Evolutionary conservation across 30 jellyfish, hydroid and myxozoan genomes (phyloP), one percentile per base, ranked within the genome.

Genomic region (Cassiopea xamachana): DNA sequence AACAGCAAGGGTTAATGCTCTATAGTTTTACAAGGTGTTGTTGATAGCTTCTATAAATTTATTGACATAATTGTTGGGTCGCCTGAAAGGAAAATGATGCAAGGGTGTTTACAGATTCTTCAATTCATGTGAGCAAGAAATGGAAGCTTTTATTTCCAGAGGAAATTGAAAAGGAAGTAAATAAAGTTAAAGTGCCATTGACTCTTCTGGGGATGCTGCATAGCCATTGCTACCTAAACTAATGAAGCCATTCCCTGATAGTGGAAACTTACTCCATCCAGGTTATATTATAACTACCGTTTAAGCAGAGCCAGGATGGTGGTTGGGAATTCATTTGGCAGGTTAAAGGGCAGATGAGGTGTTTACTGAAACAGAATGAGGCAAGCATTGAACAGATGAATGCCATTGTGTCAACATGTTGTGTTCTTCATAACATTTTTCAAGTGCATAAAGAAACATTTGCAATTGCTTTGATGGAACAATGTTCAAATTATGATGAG

Each of bases 271-370:
- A 12, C 75, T 14, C 47, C 50, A 70, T 51, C 73, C 13, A 47
- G 74, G 77, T 12, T 84, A 44, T 77, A 71, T 60, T 84, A 47
- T 61, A 80, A 88, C 78, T 88, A 88, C 78, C 71, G 86, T 45
- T 48, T 77, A 5, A 88, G 95, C 70, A 76, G 95, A 49, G 95
- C 95, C 50, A 76, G 91, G 49, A 77, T 48, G 85, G 95, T 88
- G 45, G 92, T 77, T 1, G 95, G 78, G 55, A 79, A 88, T 27
- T 86, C 85, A 18, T 88, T 79, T 69, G 85, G 90, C 67, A 88
- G 86, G 74, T 77, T 79, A 47, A 88, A 62, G 7, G 95, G 86
- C 19, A 60, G 91, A 87, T 87, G 94, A 58, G 94, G 18, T 74
- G 89, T 49, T 48, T 87, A 43, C 70, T 87, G 68, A 75, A 87